These are phyloP conservation scores for Myiozetetes cayanensis DNA, from an alignment of 2,113 vertebrate genomes.

Conservation along the genomic window DNA sequence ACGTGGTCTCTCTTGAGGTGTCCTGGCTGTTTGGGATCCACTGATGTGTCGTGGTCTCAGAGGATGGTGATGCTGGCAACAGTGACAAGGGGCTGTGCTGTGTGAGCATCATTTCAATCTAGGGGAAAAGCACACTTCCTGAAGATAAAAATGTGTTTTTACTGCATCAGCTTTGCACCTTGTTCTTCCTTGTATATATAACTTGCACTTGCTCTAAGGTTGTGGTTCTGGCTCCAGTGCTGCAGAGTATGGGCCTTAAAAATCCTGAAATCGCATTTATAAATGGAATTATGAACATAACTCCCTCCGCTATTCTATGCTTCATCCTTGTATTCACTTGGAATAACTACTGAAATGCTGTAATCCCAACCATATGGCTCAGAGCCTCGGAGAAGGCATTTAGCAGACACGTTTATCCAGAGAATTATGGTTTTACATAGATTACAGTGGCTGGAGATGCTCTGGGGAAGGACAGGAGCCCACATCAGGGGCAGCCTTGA, in stretches of 20 bases:
- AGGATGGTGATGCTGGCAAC: not conserved
- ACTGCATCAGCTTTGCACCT: not conserved
- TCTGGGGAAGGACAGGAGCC: not conserved
- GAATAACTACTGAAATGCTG: not conserved
- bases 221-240: not conserved
- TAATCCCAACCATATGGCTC: not conserved
- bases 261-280: not conserved
- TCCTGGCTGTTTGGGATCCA: not conserved
- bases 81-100: not conserved
- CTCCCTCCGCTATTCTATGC: not conserved
- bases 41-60: not conserved
- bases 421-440: conserved; percentile 3
- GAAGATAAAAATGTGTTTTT: not conserved
- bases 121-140: not conserved
- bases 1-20: not conserved
- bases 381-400: not conserved
- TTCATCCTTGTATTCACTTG: not conserved
- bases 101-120: not conserved
- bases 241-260: not conserved
- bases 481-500: not conserved
- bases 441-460: not conserved
- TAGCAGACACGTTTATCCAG: not conserved
- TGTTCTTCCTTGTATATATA: not conserved
- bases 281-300: not conserved
- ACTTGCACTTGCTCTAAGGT: not conserved